These are phyloP conservation scores for Patella depressa DNA, from an alignment of 2,888 invertebrate species.

Conservation along the genomic window DNA sequence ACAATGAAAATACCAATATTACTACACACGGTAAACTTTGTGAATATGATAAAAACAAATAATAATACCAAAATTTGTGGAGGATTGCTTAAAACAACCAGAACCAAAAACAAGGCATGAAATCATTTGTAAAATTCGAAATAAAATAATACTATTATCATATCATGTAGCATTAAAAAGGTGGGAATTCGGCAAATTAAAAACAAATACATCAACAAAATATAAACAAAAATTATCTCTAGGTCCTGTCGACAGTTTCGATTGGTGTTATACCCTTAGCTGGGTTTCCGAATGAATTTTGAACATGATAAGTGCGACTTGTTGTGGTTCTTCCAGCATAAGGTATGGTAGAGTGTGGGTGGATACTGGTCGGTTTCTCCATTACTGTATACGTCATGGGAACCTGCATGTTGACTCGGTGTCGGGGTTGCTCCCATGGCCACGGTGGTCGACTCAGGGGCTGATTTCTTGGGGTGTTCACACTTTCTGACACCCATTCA, in stretches of 20 bases:
- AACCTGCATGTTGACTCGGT: constrained; percentile 52
- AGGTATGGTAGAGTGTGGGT: not conserved
- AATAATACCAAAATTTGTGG: too few species aligned
- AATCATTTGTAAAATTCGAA: too few species aligned
- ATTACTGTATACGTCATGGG: constrained; percentile 31
- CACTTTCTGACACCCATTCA: constrained; percentile 59
- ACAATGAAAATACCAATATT: too few species aligned
- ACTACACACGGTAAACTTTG: too few species aligned
- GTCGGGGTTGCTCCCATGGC: constrained; percentile 62
- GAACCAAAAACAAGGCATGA: too few species aligned
- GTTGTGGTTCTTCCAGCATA: not conserved
- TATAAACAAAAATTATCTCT: too few species aligned
- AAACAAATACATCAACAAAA: too few species aligned
- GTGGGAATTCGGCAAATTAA: too few species aligned
- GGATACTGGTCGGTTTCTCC: not conserved
- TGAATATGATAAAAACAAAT: too few species aligned
- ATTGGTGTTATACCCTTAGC: not conserved
- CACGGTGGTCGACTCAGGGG: constrained; percentile 56
- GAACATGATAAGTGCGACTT: not conserved
- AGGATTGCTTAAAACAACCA: too few species aligned
- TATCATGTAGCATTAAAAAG: too few species aligned
- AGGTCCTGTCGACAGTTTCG: not conserved
- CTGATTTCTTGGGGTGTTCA: constrained; percentile 46
- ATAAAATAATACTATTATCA: too few species aligned
- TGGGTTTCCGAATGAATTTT: not conserved